A percentile compares a stretch with the other conserved stretches of the same genome.
Evolutionary conservation across 2,797 vertebrate genomes (phyloP).

Genomic region (Pseudochromis fuscus): DNA sequence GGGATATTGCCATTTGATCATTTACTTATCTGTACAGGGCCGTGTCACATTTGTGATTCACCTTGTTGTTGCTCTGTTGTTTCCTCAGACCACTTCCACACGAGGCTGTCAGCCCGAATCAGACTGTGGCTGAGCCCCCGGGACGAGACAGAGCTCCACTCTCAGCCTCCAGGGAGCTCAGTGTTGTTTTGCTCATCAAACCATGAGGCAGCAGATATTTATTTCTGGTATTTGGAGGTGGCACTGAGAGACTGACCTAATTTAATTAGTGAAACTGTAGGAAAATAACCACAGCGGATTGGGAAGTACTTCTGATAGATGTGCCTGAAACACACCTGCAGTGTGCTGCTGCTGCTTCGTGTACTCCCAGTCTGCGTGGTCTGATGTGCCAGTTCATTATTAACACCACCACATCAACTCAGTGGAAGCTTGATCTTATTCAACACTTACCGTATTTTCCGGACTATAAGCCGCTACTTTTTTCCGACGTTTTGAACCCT

Average conservation of each 20-base stretch:
- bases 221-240: constrained; percentile 39
- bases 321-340: constrained; percentile 12
- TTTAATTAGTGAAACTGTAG: constrained; percentile 36
- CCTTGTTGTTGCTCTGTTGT: constrained; percentile 51
- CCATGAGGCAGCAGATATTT: constrained; percentile 51
- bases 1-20: constrained; percentile 53
- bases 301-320: constrained; percentile 4
- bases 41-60: constrained; percentile 58
- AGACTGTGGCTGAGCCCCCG: constrained; percentile 31
- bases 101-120: constrained; percentile 54
- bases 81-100: constrained; percentile 31
- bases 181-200: constrained; percentile 48
- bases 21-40: constrained; percentile 36
- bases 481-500: too few relatives aligned
- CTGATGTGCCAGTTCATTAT: too few relatives aligned
- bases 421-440: too few relatives aligned
- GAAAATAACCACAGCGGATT: constrained; percentile 12
- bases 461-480: too few relatives aligned
- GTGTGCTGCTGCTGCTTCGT: too few relatives aligned
- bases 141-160: constrained; percentile 36
- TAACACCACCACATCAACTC: too few relatives aligned
- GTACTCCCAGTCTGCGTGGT: too few relatives aligned
- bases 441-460: too few relatives aligned
- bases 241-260: constrained; percentile 21
- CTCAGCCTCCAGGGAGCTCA: constrained; percentile 36